Conservation (phyloP, 1,140 invertebrate genomes). For the Lasioglossum baleicum region DNA sequence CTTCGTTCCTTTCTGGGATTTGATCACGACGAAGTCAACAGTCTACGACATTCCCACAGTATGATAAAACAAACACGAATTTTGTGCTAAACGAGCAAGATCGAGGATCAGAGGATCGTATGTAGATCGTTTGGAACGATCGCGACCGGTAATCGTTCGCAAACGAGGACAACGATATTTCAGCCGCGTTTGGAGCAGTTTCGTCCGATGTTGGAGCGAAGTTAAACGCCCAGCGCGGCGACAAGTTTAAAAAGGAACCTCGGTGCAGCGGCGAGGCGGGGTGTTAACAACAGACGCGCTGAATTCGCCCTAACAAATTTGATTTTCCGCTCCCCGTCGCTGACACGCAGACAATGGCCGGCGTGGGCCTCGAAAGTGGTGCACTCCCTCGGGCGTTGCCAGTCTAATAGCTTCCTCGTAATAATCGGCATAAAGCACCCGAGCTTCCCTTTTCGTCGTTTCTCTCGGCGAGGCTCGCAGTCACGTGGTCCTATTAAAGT, state of each 20-base stretch:
- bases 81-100: too few relatives aligned
- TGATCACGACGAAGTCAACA: too few relatives aligned
- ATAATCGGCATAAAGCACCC: constrained; percentile 43
- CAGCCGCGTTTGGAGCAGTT: too few relatives aligned
- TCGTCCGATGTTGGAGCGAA: not conserved
- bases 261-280: too few relatives aligned
- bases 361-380: constrained; percentile 15
- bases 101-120: too few relatives aligned
- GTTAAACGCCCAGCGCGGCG: not conserved
- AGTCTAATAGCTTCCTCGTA: constrained; percentile 44
- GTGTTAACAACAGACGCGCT: not conserved
- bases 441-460: constrained; percentile 8
- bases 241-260: constrained; percentile 12
- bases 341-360: constrained; percentile 21
- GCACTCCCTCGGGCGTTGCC: constrained; percentile 8
- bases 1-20: too few relatives aligned
- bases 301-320: constrained; percentile 26
- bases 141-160: too few relatives aligned
- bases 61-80: too few relatives aligned
- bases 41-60: too few relatives aligned
- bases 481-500: constrained; percentile 22
- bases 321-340: constrained; percentile 29
- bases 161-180: not conserved
- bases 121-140: too few relatives aligned
- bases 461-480: not conserved